Evolutionary conservation across 1,140 invertebrate genomes (phyloP).

Genomic region (Drosophila gunungcola): DNA sequence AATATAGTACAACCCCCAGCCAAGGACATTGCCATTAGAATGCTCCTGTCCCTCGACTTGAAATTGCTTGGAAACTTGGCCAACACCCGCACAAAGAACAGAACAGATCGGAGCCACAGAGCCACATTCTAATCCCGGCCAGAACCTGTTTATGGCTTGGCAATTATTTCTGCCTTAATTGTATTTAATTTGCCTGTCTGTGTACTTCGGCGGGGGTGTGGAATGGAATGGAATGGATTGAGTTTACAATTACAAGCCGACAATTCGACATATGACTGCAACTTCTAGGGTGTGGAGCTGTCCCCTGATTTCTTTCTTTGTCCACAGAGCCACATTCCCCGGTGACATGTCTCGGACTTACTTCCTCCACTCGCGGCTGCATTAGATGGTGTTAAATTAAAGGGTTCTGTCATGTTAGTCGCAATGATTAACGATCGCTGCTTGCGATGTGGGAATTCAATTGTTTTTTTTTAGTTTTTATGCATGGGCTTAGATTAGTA

Average conservation of each 20-base stretch:
- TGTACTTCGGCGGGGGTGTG: conserved; percentile 15
- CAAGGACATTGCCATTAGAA: conserved; percentile 50
- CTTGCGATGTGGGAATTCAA: not conserved
- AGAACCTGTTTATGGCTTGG: conserved; percentile 47
- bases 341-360: conserved; percentile 7
- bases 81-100: conserved; percentile 43
- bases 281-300: conserved; percentile 41
- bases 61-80: conserved; percentile 7
- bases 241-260: no score
- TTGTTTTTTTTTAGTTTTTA: no score
- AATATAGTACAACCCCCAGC: conserved; percentile 25
- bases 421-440: conserved; percentile 28
- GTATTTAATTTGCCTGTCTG: conserved; percentile 39
- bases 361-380: conserved; percentile 10
- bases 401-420: conserved; percentile 38
- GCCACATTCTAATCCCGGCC: conserved; percentile 55
- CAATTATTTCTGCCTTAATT: conserved; percentile 61
- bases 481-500: no score
- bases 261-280: conserved; percentile 32
- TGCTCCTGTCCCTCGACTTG: conserved; percentile 27
- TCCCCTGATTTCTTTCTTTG: not conserved
- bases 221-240: not conserved
- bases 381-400: conserved; percentile 36
- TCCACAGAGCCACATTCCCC: conserved; percentile 30
- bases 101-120: conserved; percentile 6